Conservation (phyloP, 2,797 vertebrate genomes). For the Etheostoma nigrum region DNA sequence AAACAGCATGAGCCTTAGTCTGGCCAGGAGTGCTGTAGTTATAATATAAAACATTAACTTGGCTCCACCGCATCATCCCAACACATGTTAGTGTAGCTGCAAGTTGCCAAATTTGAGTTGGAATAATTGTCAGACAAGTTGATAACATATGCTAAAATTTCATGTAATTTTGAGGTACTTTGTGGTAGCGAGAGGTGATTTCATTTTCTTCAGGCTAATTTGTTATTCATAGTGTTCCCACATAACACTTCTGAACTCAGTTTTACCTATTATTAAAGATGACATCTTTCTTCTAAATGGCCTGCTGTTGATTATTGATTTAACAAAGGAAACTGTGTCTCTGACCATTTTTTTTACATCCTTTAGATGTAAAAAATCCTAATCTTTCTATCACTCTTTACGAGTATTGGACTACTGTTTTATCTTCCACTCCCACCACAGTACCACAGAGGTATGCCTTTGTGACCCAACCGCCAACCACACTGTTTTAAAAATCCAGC, state of each 20-base stretch:
- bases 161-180: conserved; percentile 71
- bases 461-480: conserved; percentile 71
- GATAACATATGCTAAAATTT: conserved; percentile 82
- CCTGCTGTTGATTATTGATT: conserved; percentile 46
- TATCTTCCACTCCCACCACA: conserved; percentile 83
- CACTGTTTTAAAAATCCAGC: conserved; percentile 86
- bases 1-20: conserved; percentile 90
- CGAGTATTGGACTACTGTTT: conserved; percentile 73
- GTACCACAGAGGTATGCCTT: conserved; percentile 83
- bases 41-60: conserved; percentile 97
- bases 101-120: conserved; percentile 93
- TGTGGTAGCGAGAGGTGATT: conserved; percentile 51
- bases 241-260: conserved; percentile 52
- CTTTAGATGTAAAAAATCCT: conserved; percentile 52
- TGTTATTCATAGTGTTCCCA: conserved; percentile 44
- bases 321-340: conserved; percentile 37
- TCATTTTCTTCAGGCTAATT: conserved; percentile 63
- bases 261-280: conserved; percentile 57
- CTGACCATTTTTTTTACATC: conserved; percentile 39
- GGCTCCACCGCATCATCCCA: conserved; percentile 90
- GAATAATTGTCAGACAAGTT: conserved; percentile 84
- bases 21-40: conserved; percentile 88
- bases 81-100: conserved; percentile 93
- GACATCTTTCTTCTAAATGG: conserved; percentile 60
- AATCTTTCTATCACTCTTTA: conserved; percentile 74